A percentile compares a stretch with the other conserved stretches of the same genome.
phyloP scores from a whole-genome alignment of 2,113 vertebrate species.

The Cyprinus carpio region DNA sequence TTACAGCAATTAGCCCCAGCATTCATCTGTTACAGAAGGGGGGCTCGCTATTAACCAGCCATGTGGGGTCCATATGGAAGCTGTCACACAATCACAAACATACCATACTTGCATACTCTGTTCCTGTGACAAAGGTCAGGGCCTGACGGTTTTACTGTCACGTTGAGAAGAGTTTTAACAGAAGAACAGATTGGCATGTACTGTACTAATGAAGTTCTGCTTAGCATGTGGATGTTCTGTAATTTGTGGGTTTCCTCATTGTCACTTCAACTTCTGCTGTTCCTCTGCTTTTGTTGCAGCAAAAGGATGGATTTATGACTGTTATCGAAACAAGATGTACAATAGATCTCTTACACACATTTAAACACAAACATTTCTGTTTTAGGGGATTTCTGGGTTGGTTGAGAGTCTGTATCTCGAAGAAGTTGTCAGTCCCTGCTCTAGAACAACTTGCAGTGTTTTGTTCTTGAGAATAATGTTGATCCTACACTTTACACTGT shows the following conservation, averaged over 20 bases:
- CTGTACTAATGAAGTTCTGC: neutral
- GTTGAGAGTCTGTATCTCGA: neutral
- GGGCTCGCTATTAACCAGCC: slow-evolving; percentile 4
- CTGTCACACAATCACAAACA: neutral
- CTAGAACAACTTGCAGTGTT: no score
- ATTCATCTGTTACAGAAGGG: slow-evolving; percentile 34
- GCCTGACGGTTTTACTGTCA: neutral
- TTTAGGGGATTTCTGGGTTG: neutral
- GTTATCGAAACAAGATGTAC: neutral
- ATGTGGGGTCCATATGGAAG: neutral
- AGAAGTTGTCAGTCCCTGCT: no score
- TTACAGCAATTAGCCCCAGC: slow-evolving; percentile 60
- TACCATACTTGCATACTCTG: neutral
- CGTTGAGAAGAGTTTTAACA: slow-evolving; percentile 8
- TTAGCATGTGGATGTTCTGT: neutral
- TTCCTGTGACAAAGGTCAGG: slow-evolving; percentile 10
- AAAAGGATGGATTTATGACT: neutral
- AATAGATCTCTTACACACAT: neutral
- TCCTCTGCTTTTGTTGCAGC: no score
- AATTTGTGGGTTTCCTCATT: neutral
- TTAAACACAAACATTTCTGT: neutral
- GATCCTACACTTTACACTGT: no score
- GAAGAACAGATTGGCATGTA: neutral
- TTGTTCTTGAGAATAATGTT: no score
- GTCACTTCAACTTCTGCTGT: no score